Conservation (phyloP, 1,140 invertebrate species). For the Drosophila leontia region DNA sequence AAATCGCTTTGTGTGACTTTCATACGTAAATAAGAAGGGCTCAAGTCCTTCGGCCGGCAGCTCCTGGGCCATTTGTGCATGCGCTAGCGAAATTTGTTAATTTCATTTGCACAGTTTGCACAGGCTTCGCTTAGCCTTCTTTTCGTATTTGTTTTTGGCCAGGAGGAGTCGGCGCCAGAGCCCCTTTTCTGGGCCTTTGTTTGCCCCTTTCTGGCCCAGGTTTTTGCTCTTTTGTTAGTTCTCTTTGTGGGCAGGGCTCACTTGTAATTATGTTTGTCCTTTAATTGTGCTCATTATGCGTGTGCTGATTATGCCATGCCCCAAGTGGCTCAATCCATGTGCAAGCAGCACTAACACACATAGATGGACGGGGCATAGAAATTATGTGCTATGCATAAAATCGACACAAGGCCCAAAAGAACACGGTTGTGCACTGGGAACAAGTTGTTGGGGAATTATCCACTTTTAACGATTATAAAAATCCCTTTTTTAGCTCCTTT, state of each 20-base stretch:
- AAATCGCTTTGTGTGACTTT: conserved; percentile 81
- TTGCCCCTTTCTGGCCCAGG: conserved; percentile 25
- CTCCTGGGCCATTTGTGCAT: conserved; percentile 54
- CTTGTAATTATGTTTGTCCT: conserved; percentile 81
- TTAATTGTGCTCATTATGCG: conserved; percentile 82
- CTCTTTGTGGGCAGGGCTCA: conserved; percentile 46
- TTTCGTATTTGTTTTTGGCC: conserved; percentile 42
- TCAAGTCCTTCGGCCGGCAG: conserved; percentile 19
- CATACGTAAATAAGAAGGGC: conserved; percentile 73
- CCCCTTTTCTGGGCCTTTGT: conserved; percentile 9
- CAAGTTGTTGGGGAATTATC: conserved; percentile 5
- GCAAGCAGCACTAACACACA: conserved; percentile 14
- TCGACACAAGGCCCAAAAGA: neutral
- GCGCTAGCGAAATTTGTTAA: conserved; percentile 75
- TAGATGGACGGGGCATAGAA: conserved; percentile 10
- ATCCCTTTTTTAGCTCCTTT: neutral
- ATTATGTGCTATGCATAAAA: conserved; percentile 33
- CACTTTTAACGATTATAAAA: neutral
- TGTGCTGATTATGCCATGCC: conserved; percentile 72
- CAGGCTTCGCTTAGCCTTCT: conserved; percentile 37
- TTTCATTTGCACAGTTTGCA: conserved; percentile 79
- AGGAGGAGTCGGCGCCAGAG: neutral
- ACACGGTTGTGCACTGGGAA: conserved; percentile 12
- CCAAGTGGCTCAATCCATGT: conserved; percentile 82
- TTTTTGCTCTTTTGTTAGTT: conserved; percentile 50